Base-by-base conservation (phyloP, 2,113 vertebrate species). In the Anolis sagrei region DNA sequence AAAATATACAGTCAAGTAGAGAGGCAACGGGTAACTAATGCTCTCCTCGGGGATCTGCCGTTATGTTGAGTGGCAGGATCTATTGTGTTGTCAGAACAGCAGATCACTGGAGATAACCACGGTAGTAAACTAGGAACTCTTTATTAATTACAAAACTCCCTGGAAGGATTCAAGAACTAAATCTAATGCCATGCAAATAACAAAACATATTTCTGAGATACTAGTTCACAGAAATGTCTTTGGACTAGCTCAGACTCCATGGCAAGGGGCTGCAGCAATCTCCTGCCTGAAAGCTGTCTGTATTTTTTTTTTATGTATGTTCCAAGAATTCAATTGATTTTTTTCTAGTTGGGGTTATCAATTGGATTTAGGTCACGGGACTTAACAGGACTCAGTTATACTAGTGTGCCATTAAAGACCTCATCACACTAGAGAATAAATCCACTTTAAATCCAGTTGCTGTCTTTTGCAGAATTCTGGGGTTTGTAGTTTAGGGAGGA, bases 1-100 rank as follows among this genome's bases (percentile, higher is more conserved):
- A 89, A 88, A 34, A 76, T 87, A 90, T 78, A n/a, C 1, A 79
- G 75, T n/a, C 1, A 7, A 2, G 7, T 82, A 18, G 89, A 16
- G 85, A 86, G 2, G 32, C 49, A 69, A 29, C 16, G 1, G 4
- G 32, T 0, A 5, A 6, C 11, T 36, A 64, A 83, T 75, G 72
- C 72, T 85, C 83, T 4, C 54, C 2, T 23, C 0, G 49, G 36
- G 4, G 13, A 61, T 62, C 36, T 85, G 81, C 18, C 5, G 72
- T 74, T 54, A 23, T 25, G 48, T 1, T 5, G 76, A 83, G 79
- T 0, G 3, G 66, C 77, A 75, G 27, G 34, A 82, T 70, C 80
- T 82, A 34, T 68, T 81, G 64, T 49, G 44, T 79, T 23, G 18
- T 58, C 7, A 36, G 76, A 78, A 78, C 32, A 39, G 58, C 34